Conservation (phyloP, 2,113 vertebrate species). For the Aptenodytes forsteri region DNA sequence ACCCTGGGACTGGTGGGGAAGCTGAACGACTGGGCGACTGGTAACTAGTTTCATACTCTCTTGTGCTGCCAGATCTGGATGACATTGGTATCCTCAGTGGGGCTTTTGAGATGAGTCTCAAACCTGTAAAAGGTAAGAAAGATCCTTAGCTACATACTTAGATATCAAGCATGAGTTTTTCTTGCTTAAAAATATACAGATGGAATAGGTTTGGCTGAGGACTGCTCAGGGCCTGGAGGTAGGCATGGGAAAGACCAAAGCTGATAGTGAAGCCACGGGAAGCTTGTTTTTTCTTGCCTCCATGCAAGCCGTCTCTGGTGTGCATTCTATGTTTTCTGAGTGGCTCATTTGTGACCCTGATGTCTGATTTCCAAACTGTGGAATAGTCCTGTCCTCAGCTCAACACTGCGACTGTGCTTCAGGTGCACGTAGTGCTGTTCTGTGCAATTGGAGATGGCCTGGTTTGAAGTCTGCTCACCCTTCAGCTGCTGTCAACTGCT, state of each 20-base stretch:
- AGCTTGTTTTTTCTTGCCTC: neutral
- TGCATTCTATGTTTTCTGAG: neutral
- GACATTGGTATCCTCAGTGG: constrained; percentile 11
- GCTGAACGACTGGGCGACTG: neutral
- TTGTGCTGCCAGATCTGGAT: neutral
- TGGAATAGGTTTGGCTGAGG: neutral
- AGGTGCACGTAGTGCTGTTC: neutral
- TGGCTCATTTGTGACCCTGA: neutral
- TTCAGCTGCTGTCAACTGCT: neutral
- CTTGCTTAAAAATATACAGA: neutral
- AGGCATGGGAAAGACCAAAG: neutral
- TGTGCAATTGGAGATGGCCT: neutral
- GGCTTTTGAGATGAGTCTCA: neutral
- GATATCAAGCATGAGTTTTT: neutral
- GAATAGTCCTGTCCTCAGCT: neutral
- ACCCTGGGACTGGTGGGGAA: neutral
- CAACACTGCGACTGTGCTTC: neutral
- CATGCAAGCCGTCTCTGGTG: neutral
- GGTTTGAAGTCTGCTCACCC: neutral
- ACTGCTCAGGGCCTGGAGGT: neutral
- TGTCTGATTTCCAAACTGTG: neutral
- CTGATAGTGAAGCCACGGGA: neutral
- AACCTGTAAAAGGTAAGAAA: constrained; percentile 27
- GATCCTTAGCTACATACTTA: neutral
- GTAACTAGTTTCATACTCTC: neutral